Evolutionary conservation across 1,140 invertebrate genomes (phyloP), one percentile per base, ranked within the genome.

Genomic region (Zaprionus taronus): DNA sequence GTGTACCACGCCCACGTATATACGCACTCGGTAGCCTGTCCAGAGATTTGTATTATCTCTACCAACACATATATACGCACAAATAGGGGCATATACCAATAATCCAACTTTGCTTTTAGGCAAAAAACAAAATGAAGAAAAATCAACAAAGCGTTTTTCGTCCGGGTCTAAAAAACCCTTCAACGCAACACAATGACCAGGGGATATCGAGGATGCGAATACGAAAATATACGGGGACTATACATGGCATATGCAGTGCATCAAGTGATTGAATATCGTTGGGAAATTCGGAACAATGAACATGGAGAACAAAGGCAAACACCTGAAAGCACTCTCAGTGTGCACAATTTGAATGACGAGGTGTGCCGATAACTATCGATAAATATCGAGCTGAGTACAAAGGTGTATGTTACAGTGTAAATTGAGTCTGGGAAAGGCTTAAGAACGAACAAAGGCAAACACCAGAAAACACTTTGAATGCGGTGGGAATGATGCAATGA

Each of bases 41-140:
- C 62, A 57, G 63, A 80, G 69, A 71, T 68, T 74, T 74, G 82
- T 81, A 84, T 81, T 84, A 85, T 78, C 65, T 74, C 44, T 68
- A 55, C 53, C 73, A 58, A 77, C 60, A 51, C 55, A 63, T 36
- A 28, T 44, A 31, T 56, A 53, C 26, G 28, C 76, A 60, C 49
- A 38, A 11, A 71, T 51, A 17, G 22, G 53, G 34, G 53, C 53
- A 65, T 55, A 72, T 61, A 72, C 55, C 60, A 72, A 79, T 72
- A 87, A 78, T 83, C 77, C 80, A 87, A 87, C 73, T 83, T 87
- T 87, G 80, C 82, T 84, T 81, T 84, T 79, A 85, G 75, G 44
- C 63, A 64, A 34, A 63, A 17, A 73, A 60, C 49, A 66, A 69
- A 63, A 70, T 51, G 44, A 44, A 41, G 57, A 44, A 74, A 78